Percentiles rank a stretch among this genome's conserved stretches.
Evolutionary conservation across 1,140 invertebrate species (phyloP).

Genomic region (Mactra quadrangularis): DNA sequence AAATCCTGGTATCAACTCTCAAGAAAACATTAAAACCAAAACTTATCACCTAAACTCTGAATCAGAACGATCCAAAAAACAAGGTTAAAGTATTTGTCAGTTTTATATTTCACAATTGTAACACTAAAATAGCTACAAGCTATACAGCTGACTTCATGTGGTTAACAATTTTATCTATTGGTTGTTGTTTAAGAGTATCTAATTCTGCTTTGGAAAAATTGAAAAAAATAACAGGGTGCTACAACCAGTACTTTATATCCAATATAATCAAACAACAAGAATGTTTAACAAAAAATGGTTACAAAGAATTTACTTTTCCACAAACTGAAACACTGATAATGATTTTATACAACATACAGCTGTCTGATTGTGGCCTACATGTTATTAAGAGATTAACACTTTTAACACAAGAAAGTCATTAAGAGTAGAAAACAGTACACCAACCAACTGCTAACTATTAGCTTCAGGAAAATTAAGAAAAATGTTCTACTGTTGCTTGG

Average conservation of each 20-base stretch:
- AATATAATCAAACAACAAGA: too few relatives aligned
- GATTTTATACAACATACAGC: background rate
- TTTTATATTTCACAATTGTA: constrained; percentile 47
- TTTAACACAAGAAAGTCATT: too few relatives aligned
- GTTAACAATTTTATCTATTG: background rate
- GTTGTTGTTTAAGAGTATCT: too few relatives aligned
- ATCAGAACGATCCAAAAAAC: constrained; percentile 25
- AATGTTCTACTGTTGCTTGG: too few relatives aligned
- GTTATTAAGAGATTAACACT: too few relatives aligned
- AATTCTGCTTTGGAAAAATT: too few relatives aligned
- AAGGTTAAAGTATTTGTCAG: background rate
- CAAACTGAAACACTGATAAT: constrained; percentile 14
- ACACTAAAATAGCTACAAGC: constrained; percentile 13
- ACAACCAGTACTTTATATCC: too few relatives aligned
- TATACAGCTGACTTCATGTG: constrained; percentile 41
- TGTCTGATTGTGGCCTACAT: background rate
- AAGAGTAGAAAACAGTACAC: too few relatives aligned
- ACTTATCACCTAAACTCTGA: background rate
- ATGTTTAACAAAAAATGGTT: too few relatives aligned
- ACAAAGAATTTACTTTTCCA: constrained; percentile 5
- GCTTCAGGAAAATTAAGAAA: too few relatives aligned
- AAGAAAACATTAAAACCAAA: constrained; percentile 13
- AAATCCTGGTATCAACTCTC: constrained; percentile 29
- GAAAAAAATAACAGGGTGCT: too few relatives aligned
- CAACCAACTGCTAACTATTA: too few relatives aligned